These are phyloP conservation scores for Nymphalis polychloros DNA, from an alignment of 2,888 invertebrate species.

Conservation along the genomic window DNA sequence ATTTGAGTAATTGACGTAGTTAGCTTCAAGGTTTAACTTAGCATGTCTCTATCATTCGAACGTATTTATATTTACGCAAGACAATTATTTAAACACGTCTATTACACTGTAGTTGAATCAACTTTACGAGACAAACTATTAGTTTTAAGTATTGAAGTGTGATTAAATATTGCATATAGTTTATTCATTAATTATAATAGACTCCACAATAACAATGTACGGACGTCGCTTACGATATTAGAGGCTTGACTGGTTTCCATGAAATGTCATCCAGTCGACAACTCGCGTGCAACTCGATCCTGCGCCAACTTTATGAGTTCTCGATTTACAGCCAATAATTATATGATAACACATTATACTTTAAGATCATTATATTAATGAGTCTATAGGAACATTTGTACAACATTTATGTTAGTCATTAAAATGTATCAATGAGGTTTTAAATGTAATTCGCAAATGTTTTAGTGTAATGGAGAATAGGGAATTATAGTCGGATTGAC, in stretches of 20 bases:
- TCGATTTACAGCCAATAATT: constrained; percentile 45
- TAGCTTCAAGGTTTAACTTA: constrained; percentile 26
- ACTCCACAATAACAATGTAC: constrained; percentile 24
- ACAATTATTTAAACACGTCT: constrained; percentile 36
- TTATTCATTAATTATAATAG: constrained; percentile 27
- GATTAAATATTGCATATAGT: constrained; percentile 31
- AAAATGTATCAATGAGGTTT: not conserved
- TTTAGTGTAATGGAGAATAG: constrained; percentile 33
- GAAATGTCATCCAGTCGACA: constrained; percentile 62
- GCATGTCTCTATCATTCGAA: constrained; percentile 19
- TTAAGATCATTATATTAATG: constrained; percentile 33
- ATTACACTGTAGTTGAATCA: constrained; percentile 30
- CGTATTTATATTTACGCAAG: constrained; percentile 35
- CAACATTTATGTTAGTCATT: not conserved
- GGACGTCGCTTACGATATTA: constrained; percentile 39
- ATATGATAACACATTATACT: constrained; percentile 40
- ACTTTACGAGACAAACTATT: constrained; percentile 30
- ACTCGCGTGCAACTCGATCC: constrained; percentile 58
- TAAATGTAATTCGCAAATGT: constrained; percentile 11
- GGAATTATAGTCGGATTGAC: constrained; percentile 45
- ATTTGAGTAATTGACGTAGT: constrained; percentile 23
- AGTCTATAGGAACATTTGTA: not conserved
- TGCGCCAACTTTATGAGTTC: constrained; percentile 47
- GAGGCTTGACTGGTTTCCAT: constrained; percentile 59
- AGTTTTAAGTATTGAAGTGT: constrained; percentile 31